phyloP scores from a whole-genome alignment of 30 jellyfish, hydroid and myxozoan species.

The Morbakka virulenta region DNA sequence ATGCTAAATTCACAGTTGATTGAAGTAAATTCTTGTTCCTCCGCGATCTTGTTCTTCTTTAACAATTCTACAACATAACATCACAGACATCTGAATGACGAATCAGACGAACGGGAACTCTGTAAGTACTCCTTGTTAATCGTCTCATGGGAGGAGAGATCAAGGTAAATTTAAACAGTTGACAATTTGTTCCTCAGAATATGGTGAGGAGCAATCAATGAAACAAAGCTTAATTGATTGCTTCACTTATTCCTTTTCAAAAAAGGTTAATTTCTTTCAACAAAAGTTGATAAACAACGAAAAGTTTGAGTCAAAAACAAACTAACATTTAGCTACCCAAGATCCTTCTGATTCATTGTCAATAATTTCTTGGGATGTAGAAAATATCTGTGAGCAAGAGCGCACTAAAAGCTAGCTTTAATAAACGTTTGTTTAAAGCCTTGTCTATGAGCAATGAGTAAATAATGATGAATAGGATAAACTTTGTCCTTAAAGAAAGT shows the following conservation, averaged over 20 bases:
- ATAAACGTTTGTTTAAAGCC: neutral
- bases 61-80: no score
- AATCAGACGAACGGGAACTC: no score
- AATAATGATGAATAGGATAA: neutral
- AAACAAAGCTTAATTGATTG: neutral
- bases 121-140: no score
- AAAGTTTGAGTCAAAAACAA: neutral
- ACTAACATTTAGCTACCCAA: no score
- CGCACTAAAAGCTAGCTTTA: no score
- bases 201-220: neutral
- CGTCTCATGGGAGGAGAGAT: neutral
- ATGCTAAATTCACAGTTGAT: no score
- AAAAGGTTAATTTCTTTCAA: neutral
- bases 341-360: no score
- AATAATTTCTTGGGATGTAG: no score
- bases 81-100: no score
- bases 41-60: no score
- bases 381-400: no score
- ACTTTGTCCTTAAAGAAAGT: no score
- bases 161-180: neutral
- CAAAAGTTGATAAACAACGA: neutral
- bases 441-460: neutral
- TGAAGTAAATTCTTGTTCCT: neutral
- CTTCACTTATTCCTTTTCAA: neutral
- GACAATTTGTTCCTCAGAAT: neutral